These are phyloP conservation scores for Phycodurus eques DNA, from an alignment of 2,113 vertebrate genomes.

Conservation along the genomic window DNA sequence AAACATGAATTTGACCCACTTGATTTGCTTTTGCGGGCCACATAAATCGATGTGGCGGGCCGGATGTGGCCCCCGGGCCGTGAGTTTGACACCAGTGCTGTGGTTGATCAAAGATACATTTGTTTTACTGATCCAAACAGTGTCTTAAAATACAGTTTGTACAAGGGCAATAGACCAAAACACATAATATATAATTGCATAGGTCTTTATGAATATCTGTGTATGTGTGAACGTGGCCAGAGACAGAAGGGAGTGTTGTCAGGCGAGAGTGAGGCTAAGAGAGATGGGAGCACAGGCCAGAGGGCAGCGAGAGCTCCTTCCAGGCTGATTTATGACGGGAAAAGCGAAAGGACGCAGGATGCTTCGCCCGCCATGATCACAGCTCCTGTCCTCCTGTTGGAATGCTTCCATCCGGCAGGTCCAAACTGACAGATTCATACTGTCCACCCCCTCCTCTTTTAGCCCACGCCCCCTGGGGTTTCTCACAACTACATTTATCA, in stretches of 20 bases:
- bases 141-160: background rate
- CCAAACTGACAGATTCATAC: conserved; percentile 46
- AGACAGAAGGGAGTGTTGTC: conserved; percentile 3
- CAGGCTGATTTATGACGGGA: conserved; percentile 67
- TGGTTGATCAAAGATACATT: too few species aligned
- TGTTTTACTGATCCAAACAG: background rate
- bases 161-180: background rate
- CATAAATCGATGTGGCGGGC: too few species aligned
- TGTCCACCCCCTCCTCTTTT: conserved; percentile 12
- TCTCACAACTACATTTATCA: conserved; percentile 74
- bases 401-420: conserved; percentile 25
- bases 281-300: conserved; percentile 28
- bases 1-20: too few species aligned
- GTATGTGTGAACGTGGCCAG: background rate
- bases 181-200: background rate
- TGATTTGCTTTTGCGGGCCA: too few species aligned
- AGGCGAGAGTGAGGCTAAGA: conserved; percentile 25
- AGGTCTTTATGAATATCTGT: background rate
- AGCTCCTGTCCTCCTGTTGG: conserved; percentile 39
- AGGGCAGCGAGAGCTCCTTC: conserved; percentile 40
- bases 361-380: conserved; percentile 52
- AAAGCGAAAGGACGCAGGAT: conserved; percentile 61
- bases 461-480: conserved; percentile 55
- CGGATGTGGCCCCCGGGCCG: too few species aligned
- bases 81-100: too few species aligned